Base-by-base conservation (phyloP, 53 echinoderm and acorn worm species). In the Antedon mediterranea region DNA sequence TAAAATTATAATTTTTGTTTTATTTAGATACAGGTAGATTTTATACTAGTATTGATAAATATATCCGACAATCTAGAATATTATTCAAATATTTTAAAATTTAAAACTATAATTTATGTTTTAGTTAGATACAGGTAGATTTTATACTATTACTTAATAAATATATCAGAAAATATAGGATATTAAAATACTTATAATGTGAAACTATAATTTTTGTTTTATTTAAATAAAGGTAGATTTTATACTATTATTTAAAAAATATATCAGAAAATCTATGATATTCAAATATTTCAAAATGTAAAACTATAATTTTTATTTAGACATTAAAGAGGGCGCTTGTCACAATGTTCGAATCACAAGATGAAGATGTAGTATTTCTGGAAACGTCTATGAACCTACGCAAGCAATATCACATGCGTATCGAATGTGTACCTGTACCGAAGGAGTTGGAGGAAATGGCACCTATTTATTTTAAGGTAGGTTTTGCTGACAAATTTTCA, bases 381-480 rank as follows among this genome's bases (percentile, higher is more conserved):
- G 97, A 97, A 86, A 92, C 90, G 7, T 88, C 87, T 41, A 92
- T 89, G 90, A 86, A 87, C 72, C 86, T 88, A 41, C 83, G 78
- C 34, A 87, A 87, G 29, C 88, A 97, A 57, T 74, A 90, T 32
- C 97, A 97, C 71, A 92, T 92, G 92, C 77, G 78, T 28, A 80
- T 97, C 0, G 97, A 97, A 71, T 92, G 92, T 34, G 71, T 97
- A 20, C 88, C 97, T 0, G 71, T 97, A 15, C 97, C 97, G 29
- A 89, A 88, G 72, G 92, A 97, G 34, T 71, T 79, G 4, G 97
- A 97, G 14, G 97, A 92, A 11, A 83, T 90, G 88, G 97, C 88
- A 13, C 92, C 92, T 0, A 97, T 97, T 71, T 97, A 90, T 81
- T 97, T 97, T 85, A 97, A 97, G 97, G 97, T 97, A 72, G 73